A percentile compares a stretch with the other conserved stretches of the same genome.
phyloP scores from a whole-genome alignment of 2,797 vertebrate species.

The Danio albolineatus region DNA sequence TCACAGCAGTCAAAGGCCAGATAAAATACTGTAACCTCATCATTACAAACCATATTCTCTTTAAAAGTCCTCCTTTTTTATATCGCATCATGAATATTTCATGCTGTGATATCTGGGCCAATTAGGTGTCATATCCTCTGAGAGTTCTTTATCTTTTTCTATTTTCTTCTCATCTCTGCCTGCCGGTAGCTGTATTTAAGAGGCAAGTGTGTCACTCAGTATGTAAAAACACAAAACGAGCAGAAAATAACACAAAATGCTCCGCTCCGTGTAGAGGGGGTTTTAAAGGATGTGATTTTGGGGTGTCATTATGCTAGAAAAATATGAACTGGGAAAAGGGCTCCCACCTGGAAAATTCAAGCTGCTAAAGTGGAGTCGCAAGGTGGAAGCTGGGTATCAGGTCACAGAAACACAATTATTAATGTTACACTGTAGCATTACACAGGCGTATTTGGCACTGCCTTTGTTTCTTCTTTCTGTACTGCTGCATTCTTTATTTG shows the following conservation, averaged over 20 bases:
- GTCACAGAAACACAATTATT: slow-evolving; percentile 17
- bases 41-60: slow-evolving; percentile 74
- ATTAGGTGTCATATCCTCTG: slow-evolving; percentile 76
- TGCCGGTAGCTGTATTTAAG: slow-evolving; percentile 67
- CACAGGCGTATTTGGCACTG: not conserved
- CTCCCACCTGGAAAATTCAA: slow-evolving; percentile 4
- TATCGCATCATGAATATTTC: slow-evolving; percentile 77
- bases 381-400: not conserved
- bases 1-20: slow-evolving; percentile 63
- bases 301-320: slow-evolving; percentile 30
- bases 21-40: slow-evolving; percentile 77
- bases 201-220: slow-evolving; percentile 52
- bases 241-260: slow-evolving; percentile 32
- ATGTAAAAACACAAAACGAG: slow-evolving; percentile 61
- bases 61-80: slow-evolving; percentile 65
- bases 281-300: slow-evolving; percentile 25
- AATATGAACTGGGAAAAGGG: slow-evolving; percentile 18
- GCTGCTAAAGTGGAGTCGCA: not conserved
- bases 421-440: not conserved
- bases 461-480: not conserved
- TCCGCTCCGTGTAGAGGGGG: slow-evolving; percentile 14
- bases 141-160: slow-evolving; percentile 57
- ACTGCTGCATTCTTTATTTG: not conserved
- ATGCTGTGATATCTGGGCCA: slow-evolving; percentile 80
- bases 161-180: slow-evolving; percentile 64